Evolutionary conservation across 2,797 vertebrate species (phyloP), one percentile per base, ranked within the genome.

Genomic region (Enoplosus armatus): DNA sequence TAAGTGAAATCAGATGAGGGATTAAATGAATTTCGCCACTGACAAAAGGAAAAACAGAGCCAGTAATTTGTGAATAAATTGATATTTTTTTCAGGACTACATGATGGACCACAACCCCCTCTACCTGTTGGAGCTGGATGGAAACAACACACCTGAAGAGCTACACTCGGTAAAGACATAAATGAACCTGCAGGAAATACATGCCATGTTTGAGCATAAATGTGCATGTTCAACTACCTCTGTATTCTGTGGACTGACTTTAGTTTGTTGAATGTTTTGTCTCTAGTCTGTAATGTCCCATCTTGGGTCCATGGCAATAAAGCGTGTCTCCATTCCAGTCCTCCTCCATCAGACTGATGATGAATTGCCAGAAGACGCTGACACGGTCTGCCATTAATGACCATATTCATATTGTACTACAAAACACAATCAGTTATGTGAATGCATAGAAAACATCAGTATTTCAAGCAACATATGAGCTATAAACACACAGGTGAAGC

Each of bases 81-180:
- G 0, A 31, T 45, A 72, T 62, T 65, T 24, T 35, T 75, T 81
- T 16, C 72, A 99, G 98, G 95, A 96, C 71, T 93, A 96, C 77
- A 96, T 99, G 94, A 87, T 91, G 70, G 91, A 93, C 26, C 97
- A 97, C 18, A 93, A 96, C 85, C 94, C 95, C 3, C 91, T 95
- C 1, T 95, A 92, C 80, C 86, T 97, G 62, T 93, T 99, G 89
- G 97, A 99, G 83, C 86, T 99, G 58, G 95, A 99, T 91, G 98
- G 98, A 93, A 97, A 95, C 87, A 95, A 92, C 54, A 64, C 92
- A 56, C 86, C 94, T 66, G 94, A 97, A 27, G 93, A 95, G 43
- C 91, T 97, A 58, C 94, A 96, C 83, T 55, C 58, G 48, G 98
- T 98, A 91, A 93, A 74, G 16, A 77, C 6, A 22, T 11, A 29